phyloP scores from a whole-genome alignment of 2,797 vertebrate species.

The Rousettus madagascariensis region DNA sequence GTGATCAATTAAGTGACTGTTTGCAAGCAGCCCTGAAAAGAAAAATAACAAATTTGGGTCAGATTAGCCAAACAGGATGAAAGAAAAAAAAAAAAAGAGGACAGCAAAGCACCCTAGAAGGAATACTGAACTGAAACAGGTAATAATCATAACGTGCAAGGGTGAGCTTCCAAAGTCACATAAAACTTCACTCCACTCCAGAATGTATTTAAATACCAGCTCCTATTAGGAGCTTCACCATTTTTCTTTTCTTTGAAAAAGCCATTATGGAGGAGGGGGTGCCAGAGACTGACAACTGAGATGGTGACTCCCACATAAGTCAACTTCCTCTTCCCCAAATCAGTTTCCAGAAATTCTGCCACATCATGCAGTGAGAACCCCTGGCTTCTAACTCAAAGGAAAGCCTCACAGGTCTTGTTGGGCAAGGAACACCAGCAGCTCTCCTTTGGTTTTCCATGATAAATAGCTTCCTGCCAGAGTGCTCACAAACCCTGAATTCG shows the following conservation, averaged over 20 bases:
- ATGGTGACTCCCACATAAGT: slow-evolving; percentile 69
- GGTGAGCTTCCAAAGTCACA: not conserved
- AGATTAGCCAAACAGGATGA: not conserved
- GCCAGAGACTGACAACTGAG: slow-evolving; percentile 19
- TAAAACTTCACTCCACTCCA: not conserved
- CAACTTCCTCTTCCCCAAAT: slow-evolving; percentile 77
- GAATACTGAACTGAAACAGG: not conserved
- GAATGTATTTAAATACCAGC: not conserved
- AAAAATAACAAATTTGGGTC: not conserved
- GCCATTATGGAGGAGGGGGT: not conserved
- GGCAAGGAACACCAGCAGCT: not conserved
- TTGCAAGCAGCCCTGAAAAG: not conserved
- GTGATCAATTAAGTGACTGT: not conserved
- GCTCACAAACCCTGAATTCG: not conserved
- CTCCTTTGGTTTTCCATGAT: slow-evolving; percentile 43
- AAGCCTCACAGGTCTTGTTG: slow-evolving; percentile 13
- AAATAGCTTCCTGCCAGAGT: slow-evolving; percentile 51
- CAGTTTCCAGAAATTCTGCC: slow-evolving; percentile 71
- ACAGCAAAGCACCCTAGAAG: not conserved
- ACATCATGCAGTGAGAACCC: slow-evolving; percentile 56
- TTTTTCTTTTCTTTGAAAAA: slow-evolving; percentile 50
- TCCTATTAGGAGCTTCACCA: not conserved
- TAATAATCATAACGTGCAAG: not conserved
- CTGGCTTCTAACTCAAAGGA: slow-evolving; percentile 42
- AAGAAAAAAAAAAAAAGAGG: not conserved